Base-by-base conservation (phyloP, 2,888 invertebrate genomes). In the Sinelater perroti region DNA sequence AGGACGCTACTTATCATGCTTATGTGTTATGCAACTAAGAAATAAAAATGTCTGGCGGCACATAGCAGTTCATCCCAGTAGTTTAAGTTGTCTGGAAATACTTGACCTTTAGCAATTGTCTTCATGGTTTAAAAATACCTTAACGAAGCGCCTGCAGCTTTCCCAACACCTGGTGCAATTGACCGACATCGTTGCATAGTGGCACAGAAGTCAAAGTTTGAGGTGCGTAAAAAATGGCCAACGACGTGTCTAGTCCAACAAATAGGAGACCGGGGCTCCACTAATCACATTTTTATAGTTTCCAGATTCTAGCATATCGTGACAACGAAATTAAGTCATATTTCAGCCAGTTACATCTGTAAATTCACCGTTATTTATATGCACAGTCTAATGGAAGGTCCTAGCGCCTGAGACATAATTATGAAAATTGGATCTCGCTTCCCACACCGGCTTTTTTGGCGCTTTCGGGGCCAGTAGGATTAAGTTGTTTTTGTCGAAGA, bases 261-360 rank as follows among this genome's bases (percentile, higher is more conserved):
- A 26, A 51, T 44, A 44, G 30, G 30, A 18, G 16, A 14, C 20
- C 18, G 20, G 30, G 44, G 40, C 40, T 14, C 40, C 31, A 51
- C 51, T 40, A 51, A 51, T 51, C 40, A 51, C 31, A 51, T 51
- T 51, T 51, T 51, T 51, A 51, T 51, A 51, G 51, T 51, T 51
- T 40, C 40, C 51, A 51, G 51, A 40, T 42, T 36, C 40, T 51
- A 31, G 31, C 28, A 24, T 6, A 51, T 51, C 51, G 16, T 44
- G 44, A 44, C 51, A 42, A 14, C 14, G 16, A 51, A 51, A 51
- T 33, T 46, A 46, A 46, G 4, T 33, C 33, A 46, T 33, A 33
- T 33, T 8, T 46, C 10, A 44, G 30, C n/a, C 26, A 44, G 14
- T 7, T 13, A 26, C 44, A 44, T 44, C 28, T 44, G 44, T 30